Percentiles rank a stretch among this genome's conserved stretches.
Conservation (phyloP, 2,113 vertebrate species). For the cat (Felis catus) region DNA sequence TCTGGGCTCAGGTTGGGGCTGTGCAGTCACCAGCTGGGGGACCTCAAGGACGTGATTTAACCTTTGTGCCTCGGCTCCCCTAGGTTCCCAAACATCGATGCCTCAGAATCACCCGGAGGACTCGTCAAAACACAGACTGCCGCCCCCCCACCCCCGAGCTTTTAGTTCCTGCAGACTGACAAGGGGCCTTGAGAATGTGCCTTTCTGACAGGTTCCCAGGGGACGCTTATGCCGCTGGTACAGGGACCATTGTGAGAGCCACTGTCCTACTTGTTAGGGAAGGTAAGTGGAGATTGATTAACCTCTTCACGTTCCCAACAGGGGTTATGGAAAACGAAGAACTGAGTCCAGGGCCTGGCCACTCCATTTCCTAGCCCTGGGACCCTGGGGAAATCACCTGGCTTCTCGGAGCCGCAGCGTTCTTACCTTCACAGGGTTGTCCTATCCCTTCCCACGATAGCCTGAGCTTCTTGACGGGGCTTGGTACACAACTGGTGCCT, state of each 20-base stretch:
- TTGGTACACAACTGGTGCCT: background rate
- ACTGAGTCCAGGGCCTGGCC: background rate
- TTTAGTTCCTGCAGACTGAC: background rate
- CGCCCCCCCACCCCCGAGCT: background rate
- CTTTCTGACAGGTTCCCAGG: background rate
- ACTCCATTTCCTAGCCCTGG: background rate
- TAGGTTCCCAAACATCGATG: background rate
- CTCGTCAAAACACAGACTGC: background rate
- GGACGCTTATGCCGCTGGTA: background rate
- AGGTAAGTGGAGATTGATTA: background rate
- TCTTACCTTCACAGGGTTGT: background rate
- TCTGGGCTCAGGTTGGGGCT: background rate
- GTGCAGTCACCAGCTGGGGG: background rate
- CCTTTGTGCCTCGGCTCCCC: background rate
- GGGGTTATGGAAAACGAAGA: background rate
- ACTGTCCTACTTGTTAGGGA: background rate
- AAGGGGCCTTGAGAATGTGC: background rate
- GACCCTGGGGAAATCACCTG: background rate
- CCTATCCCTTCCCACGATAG: background rate
- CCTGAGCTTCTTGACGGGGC: background rate
- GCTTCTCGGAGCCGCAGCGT: background rate
- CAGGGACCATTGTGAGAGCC: background rate
- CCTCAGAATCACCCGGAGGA: background rate
- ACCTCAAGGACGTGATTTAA: background rate
- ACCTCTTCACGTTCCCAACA: background rate